These are phyloP conservation scores for Amblyopsis hoosieri DNA, from an alignment of 2,797 vertebrate species.

Conservation along the genomic window DNA sequence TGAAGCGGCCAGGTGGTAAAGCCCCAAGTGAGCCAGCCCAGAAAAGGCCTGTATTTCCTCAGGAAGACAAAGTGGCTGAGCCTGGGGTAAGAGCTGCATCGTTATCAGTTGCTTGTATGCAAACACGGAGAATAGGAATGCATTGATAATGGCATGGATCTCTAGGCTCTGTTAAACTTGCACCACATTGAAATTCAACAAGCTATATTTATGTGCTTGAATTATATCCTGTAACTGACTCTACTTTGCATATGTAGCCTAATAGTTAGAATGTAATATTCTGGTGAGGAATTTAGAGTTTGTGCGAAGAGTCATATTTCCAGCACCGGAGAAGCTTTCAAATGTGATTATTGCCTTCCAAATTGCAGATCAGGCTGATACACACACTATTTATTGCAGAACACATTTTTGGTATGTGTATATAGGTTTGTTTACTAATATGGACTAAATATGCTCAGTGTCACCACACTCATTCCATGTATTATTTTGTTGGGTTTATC, in stretches of 20 bases:
- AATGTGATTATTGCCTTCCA: neutral
- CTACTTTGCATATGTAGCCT: slow-evolving; percentile 27
- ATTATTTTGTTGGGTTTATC: neutral
- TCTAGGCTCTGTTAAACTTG: neutral
- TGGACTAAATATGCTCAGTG: slow-evolving; percentile 7
- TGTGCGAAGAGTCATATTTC: neutral
- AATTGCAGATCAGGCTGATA: neutral
- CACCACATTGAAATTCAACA: neutral
- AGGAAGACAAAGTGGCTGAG: slow-evolving; percentile 56
- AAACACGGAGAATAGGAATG: neutral
- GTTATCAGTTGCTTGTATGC: neutral
- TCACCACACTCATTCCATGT: neutral
- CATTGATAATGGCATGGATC: neutral
- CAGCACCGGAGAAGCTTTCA: neutral
- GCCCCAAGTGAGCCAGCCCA: slow-evolving; percentile 66
- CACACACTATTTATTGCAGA: slow-evolving; percentile 1
- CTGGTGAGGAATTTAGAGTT: no score
- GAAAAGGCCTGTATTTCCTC: slow-evolving; percentile 65
- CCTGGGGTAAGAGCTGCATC: slow-evolving; percentile 77
- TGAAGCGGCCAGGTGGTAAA: slow-evolving; percentile 77
- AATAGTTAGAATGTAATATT: no score
- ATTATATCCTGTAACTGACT: slow-evolving; percentile 12
- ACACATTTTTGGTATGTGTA: neutral
- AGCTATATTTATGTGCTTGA: slow-evolving; percentile 15
- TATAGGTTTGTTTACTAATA: neutral